Base-by-base conservation (phyloP, 2,113 vertebrate species). In the Gobio gobio region DNA sequence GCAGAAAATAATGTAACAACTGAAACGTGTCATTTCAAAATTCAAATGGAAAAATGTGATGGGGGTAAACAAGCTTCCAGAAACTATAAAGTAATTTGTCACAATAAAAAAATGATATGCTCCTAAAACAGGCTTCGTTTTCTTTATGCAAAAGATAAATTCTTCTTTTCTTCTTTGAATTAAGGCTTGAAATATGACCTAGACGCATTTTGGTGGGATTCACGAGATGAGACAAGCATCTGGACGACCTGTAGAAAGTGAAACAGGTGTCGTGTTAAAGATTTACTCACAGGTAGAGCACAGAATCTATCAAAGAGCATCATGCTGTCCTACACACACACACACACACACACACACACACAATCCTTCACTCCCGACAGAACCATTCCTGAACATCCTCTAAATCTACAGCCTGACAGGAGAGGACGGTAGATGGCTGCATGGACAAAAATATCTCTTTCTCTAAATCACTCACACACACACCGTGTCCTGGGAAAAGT, bases 241-340 rank as follows among this genome's bases (percentile, higher is more conserved):
- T 49, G 22, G 78, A 81, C 56, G 29, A 63, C 49, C 18, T 36
- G 18, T 9, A 64, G 59, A 72, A 68, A 82, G 13, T 43, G 22
- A 72, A 72, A 43, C 29, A 43, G 80, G 64, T 40, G 63, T 51
- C 10, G 12, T 40, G 29, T 70, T 43, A 18, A 81, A 45, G 77
- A 81, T 80, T 73, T 85, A 85, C 22, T 85, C 47, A 58, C 63
- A 78, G 58, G 14, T 43, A 24, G 47, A 70, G 13, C 45, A 51
- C 59, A 75, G 20, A 29, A 33, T 10, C 51, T 40, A 58, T 83
- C 49, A 72, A 61, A 64, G n/a, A 33, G 43, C 14, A 54, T 22
- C 29, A 16, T 40, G 20, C 59, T 54, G 18, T 54, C 70, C 36
- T 68, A 7, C 59, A 29, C 29, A 47, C 77, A 83, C 56, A 84